phyloP scores from a whole-genome alignment of 2,888 invertebrate species.

The Aromia moschata region DNA sequence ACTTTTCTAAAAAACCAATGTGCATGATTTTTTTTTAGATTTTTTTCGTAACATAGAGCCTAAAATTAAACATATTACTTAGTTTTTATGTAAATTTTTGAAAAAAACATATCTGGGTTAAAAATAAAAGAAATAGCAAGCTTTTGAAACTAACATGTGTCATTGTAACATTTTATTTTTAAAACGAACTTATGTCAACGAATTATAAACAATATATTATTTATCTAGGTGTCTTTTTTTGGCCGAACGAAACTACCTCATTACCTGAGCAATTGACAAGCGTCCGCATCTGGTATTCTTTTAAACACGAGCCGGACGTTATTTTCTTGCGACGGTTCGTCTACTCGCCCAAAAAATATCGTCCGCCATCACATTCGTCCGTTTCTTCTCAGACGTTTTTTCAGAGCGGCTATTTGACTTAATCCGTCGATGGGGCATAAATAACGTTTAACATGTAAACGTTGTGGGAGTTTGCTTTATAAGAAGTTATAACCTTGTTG shows the following conservation, averaged over 20 bases:
- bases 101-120: no score
- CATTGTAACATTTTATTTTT: no score
- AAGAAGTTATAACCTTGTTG: conserved; percentile 14
- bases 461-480: conserved; percentile 22
- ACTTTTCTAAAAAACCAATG: no score
- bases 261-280: conserved; percentile 21
- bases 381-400: conserved; percentile 22
- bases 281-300: conserved; percentile 25
- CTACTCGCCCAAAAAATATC: conserved; percentile 30
- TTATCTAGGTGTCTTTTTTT: background rate
- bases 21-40: no score
- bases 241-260: no score
- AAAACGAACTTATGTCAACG: background rate
- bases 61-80: no score
- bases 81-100: no score
- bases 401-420: conserved; percentile 35
- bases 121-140: no score
- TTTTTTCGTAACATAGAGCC: no score
- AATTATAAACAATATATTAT: background rate
- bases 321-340: conserved; percentile 34
- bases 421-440: conserved; percentile 29
- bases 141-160: no score
- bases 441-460: conserved; percentile 23
- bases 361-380: conserved; percentile 24
- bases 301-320: conserved; percentile 24